These are phyloP conservation scores for Larimichthys polyactis DNA, from an alignment of 2,113 vertebrate species.

Conservation along the genomic window DNA sequence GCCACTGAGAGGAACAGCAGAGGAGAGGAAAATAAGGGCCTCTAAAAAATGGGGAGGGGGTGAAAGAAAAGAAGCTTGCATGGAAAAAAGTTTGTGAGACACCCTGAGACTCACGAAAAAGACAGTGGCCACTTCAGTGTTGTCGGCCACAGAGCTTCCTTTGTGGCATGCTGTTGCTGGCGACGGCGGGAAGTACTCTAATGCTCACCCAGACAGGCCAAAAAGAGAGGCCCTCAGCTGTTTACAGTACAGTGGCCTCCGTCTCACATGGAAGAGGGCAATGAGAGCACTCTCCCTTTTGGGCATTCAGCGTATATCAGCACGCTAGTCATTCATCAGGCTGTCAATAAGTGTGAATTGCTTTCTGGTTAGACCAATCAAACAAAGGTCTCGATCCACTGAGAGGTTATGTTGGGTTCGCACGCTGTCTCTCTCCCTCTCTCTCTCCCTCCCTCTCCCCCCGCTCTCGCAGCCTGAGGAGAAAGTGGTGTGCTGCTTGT, in stretches of 20 bases:
- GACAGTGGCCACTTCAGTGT: slow-evolving; percentile 82
- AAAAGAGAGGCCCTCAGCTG: slow-evolving; percentile 79
- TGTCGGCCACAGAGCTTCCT: slow-evolving; percentile 80
- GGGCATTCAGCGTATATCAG: slow-evolving; percentile 71
- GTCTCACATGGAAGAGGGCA: slow-evolving; percentile 75
- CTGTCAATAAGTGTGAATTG: slow-evolving; percentile 76
- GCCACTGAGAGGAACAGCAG: slow-evolving; percentile 79
- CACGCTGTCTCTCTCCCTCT: slow-evolving; percentile 29
- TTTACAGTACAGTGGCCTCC: slow-evolving; percentile 76
- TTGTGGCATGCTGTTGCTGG: slow-evolving; percentile 76
- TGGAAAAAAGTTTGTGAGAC: slow-evolving; percentile 79
- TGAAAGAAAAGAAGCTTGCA: slow-evolving; percentile 78
- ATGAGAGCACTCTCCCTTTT: slow-evolving; percentile 69
- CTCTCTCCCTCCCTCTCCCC: slow-evolving; percentile 23
- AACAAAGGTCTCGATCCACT: slow-evolving; percentile 64
- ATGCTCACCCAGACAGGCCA: slow-evolving; percentile 73
- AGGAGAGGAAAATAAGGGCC: slow-evolving; percentile 73
- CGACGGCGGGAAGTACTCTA: slow-evolving; percentile 71
- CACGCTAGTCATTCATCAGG: slow-evolving; percentile 71
- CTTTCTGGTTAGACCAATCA: slow-evolving; percentile 69
- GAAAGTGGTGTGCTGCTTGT: slow-evolving; percentile 40
- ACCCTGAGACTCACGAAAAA: slow-evolving; percentile 77
- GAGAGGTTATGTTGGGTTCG: slow-evolving; percentile 61
- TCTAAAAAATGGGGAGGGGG: slow-evolving; percentile 70
- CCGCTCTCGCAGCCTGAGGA: slow-evolving; percentile 38